Base-by-base conservation (phyloP, 2,113 vertebrate genomes). In the Nerophis ophidion region DNA sequence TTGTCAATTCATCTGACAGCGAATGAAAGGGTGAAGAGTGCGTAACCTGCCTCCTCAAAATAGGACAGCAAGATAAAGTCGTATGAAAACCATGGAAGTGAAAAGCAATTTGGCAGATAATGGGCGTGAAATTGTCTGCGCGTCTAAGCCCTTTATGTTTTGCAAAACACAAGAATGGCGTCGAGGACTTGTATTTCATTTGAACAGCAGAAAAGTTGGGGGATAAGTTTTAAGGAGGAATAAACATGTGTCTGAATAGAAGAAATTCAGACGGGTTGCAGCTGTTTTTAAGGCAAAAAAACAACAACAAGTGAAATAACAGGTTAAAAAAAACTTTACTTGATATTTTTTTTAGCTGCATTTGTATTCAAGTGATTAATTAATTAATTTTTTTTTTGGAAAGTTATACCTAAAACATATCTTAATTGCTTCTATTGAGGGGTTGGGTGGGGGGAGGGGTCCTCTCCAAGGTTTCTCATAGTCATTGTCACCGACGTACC, bases 1-100 rank as follows among this genome's bases (percentile, higher is more conserved):
- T 2, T 1, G 16, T 46, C 38, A 57, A 34, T 56, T 72, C 46
- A 61, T 75, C 62, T 60, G 45, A 59, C 45, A 60, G 5, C 14
- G 6, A 60, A 13, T 48, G 17, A 48, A 34, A 26, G 57, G 38
- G 50, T 34, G 36, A 57, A 74, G 44, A 51, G 45, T 56, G 52
- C 66, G 60, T 33, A 57, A 53, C 40, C 51, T 58, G 61, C 61
- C 65, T 66, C 26, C 61, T 69, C 46, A 61, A 76, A 69, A 61
- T 66, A 63, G 58, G 19, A 6, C 53, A 57, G 45, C n/a, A 53
- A 68, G 63, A 60, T 5, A 33, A 48, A 17, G 10, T 48, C 7
- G 44, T 34, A 55, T 57, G 44, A 48, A 50, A 57, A 40, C 49
- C 70, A 58, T 44, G 54, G n/a, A 73, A 70, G 35, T 64, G 60